Percentiles rank a stretch among this genome's conserved stretches.
Conservation (phyloP, 2,888 invertebrate genomes). For the Himalopsyche kuldschensis region DNA sequence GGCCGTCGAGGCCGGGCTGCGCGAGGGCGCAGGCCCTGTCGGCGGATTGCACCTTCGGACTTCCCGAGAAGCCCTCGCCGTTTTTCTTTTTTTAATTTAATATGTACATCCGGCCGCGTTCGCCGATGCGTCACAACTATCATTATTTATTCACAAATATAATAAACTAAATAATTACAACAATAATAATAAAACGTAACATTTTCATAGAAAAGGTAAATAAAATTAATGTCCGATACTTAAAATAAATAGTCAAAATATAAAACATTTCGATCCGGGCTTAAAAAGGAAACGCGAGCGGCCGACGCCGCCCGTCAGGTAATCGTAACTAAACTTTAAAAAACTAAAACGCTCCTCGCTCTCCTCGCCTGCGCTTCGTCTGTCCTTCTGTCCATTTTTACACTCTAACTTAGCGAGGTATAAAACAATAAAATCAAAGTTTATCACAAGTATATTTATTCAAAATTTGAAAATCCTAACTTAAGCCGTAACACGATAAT, state of each 20-base stretch:
- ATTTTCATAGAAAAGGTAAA: conserved; percentile 39
- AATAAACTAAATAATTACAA: conserved; percentile 4
- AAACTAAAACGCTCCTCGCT: background rate
- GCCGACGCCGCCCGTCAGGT: background rate
- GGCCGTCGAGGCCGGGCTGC: conserved; percentile 21
- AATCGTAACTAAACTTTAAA: background rate
- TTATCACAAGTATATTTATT: conserved; percentile 40
- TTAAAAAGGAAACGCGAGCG: conserved; percentile 16
- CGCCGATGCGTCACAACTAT: background rate
- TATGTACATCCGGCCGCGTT: conserved; percentile 25
- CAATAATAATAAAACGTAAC: conserved; percentile 32
- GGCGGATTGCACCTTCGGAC: conserved; percentile 35
- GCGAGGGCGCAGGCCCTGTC: conserved; percentile 2
- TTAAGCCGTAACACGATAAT: conserved; percentile 37
- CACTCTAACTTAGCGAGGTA: conserved; percentile 30
- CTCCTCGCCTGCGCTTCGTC: background rate
- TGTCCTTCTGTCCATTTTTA: background rate
- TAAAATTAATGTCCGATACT: conserved; percentile 39
- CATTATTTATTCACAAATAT: conserved; percentile 1
- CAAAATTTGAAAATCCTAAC: conserved; percentile 38
- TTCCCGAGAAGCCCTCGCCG: conserved; percentile 18
- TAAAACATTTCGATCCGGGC: conserved; percentile 38
- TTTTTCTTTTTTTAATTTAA: conserved; percentile 3
- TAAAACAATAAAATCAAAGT: conserved; percentile 35
- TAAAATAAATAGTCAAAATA: conserved; percentile 39